Evolutionary conservation across 2,797 vertebrate genomes (phyloP), one percentile per base, ranked within the genome.

Genomic region (Phrynocephalus vlangalii): DNA sequence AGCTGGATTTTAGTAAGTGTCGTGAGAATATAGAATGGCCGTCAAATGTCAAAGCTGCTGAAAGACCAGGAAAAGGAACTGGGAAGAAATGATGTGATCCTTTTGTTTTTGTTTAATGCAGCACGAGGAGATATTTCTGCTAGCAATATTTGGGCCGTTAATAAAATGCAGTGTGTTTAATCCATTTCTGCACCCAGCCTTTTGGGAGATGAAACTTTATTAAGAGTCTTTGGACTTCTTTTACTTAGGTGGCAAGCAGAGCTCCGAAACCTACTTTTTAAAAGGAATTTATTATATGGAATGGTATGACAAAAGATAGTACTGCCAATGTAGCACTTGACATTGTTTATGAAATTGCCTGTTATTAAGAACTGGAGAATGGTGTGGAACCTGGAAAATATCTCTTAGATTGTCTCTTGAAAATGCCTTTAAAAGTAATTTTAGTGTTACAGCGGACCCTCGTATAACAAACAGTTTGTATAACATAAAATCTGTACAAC

Each of bases 61-160:
- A 44, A n/a, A 50, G 63, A 77, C 33, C 68, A 7, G 63, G 18
- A 63, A 79, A 86, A 24, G 24, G 28, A 50, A 1, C 4, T 20
- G 16, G 44, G 77, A 72, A 82, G 10, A 82, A 80, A 72, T 20
- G 13, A 20, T 26, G 20, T 24, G n/a, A 15, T 30, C 3, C 4
- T 52, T 50, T 30, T 52, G 8, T 44, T 50, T 30, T 73, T 26
- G 3, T 68, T 24, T 28, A 77, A 18, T 15, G 18, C 28, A 78
- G 76, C 68, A 52, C 56, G 30, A 83, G 38, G 52, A 71, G 70
- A 60, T 60, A 56, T 87, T 77, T 87, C 18, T 81, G 30, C 70
- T 83, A 66, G 16, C 48, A 68, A 63, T 63, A 63, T 63, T 63
- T 20, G 5, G 60, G 33, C 30, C 26, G 8, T 48, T 79, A 30